A percentile compares a stretch with the other conserved stretches of the same genome.
Evolutionary conservation across 2,797 vertebrate genomes (phyloP).

Genomic region (Trachops cirrhosus): DNA sequence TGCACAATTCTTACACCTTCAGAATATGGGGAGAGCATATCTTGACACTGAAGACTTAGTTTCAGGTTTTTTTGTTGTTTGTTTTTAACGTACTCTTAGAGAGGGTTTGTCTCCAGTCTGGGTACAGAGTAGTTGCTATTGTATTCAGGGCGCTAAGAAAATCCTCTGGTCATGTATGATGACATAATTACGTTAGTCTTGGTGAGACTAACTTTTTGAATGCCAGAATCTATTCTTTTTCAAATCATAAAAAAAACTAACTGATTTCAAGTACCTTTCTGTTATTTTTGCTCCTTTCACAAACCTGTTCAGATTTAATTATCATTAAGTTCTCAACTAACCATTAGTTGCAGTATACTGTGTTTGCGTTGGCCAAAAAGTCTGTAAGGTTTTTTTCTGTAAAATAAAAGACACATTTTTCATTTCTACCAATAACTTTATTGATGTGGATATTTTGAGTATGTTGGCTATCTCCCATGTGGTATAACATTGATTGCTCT

Average conservation of each 20-base stretch:
- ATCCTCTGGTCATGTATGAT: neutral
- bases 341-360: neutral
- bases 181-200: constrained; percentile 4
- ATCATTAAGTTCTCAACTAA: neutral
- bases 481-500: neutral
- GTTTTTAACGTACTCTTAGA: neutral
- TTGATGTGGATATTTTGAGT: neutral
- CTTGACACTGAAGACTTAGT: neutral
- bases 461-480: neutral
- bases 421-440: neutral
- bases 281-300: neutral
- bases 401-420: neutral
- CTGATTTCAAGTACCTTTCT: neutral
- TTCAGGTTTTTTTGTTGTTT: neutral
- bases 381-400: neutral
- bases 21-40: neutral
- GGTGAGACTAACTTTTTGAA: constrained; percentile 15
- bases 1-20: neutral
- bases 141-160: neutral
- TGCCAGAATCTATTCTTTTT: neutral
- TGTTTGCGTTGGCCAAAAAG: neutral
- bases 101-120: neutral
- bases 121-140: neutral
- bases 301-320: constrained; percentile 13
- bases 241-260: neutral